These are phyloP conservation scores for Tanytarsus gracilentus DNA, from an alignment of 2,888 invertebrate genomes.

Conservation along the genomic window DNA sequence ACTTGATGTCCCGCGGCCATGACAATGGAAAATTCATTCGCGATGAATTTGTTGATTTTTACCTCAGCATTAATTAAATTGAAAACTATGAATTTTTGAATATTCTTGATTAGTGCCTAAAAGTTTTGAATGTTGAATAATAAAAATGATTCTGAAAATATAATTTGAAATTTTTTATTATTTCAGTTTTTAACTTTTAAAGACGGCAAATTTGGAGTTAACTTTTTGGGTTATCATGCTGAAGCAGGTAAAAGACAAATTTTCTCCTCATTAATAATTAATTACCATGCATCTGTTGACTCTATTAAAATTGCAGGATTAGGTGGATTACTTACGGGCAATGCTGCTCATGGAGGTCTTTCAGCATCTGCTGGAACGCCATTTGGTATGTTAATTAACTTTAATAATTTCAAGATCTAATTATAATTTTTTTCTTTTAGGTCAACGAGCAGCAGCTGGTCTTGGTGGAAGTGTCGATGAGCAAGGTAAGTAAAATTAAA, in stretches of 20 bases:
- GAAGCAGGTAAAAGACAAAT: constrained; percentile 46
- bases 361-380: constrained; percentile 67
- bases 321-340: constrained; percentile 52
- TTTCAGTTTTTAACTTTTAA: constrained; percentile 51
- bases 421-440: neutral
- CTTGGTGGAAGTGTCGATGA: constrained; percentile 47
- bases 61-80: too few relatives aligned
- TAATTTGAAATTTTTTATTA: neutral
- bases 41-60: too few relatives aligned
- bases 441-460: constrained; percentile 56
- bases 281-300: neutral
- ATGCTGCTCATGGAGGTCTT: constrained; percentile 53
- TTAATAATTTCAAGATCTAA: neutral
- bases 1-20: too few relatives aligned
- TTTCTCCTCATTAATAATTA: neutral
- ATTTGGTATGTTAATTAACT: constrained; percentile 41
- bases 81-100: neutral
- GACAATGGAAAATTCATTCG: too few relatives aligned
- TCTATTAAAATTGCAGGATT: constrained; percentile 40
- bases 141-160: too few relatives aligned
- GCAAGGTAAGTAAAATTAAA: neutral
- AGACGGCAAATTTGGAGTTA: constrained; percentile 62
- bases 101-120: neutral
- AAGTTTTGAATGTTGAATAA: too few relatives aligned
- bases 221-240: constrained; percentile 65